Base-by-base conservation (phyloP, 2,797 vertebrate species). In the Rhinogobio ventralis region DNA sequence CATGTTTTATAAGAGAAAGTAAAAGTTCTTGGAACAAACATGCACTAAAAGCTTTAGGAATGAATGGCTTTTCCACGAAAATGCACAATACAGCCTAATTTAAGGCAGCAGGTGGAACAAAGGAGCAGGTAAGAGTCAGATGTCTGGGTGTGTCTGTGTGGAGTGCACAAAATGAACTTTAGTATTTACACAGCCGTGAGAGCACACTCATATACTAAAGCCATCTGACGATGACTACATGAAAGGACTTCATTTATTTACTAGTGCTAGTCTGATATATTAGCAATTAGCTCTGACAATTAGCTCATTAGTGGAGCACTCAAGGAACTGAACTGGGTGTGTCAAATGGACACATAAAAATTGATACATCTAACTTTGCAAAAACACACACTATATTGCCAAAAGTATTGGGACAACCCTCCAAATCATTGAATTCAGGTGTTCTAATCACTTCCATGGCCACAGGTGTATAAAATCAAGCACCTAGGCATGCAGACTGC, bases 71-170 rank as follows among this genome's bases (percentile, higher is more conserved):
- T 49, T 71, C 67, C 36, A 10, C 7, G 53, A 82, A 71, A 45
- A 72, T 36, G 20, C 49, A 81, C 66, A 81, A 55, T 7, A 42
- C 30, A 57, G 53, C 23, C 15, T 69, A 49, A 39, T 28, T 45
- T 55, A 28, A 81, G 17, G 80, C 69, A 71, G 68, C 69, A 62
- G 42, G 53, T 46, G 45, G 74, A 67, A 78, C 30, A 30, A 13
- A 25, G 6, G 60, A 79, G 69, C 25, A 42, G 45, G 80, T 14
- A 30, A 73, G 86, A 90, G 90, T 91, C 91, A 87, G 85, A 68
- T 81, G 76, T 67, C 88, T 90, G 91, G 94, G 95, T 92, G 95
- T 91, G 94, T 90, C 89, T 85, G 82, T 90, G 83, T 87, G 91
- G 87, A 89, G 86, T 86, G 85, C 82, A 91, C 88, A 91, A 87